Evolutionary conservation across 2,797 vertebrate species (phyloP), one percentile per base, ranked within the genome.

Genomic region (Acrossocheilus wenchowensis): DNA sequence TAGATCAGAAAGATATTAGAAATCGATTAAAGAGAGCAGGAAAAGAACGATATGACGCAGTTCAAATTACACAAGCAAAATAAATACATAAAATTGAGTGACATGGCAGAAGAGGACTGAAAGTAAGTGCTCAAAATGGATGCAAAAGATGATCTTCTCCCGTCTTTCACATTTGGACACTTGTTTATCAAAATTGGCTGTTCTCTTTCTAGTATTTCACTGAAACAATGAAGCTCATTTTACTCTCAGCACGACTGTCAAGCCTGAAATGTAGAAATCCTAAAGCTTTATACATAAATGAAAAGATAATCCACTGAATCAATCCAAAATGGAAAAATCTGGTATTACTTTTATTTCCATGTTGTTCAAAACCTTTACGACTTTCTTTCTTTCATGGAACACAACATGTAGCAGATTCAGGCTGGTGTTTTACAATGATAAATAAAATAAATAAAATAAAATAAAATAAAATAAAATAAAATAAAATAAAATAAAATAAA

Each of bases 31-130:
- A 89, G 83, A 88, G 81, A 82, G 89, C 79, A 83, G 77, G 71
- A 52, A 84, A 71, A 82, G 60, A 89, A 80, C 89, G 89, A 92
- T 91, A 92, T 94, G 91, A 91, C 48, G 68, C 39, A 78, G 94
- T 91, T 92, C 69, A 81, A 86, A 91, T 69, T 87, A 82, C 88
- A 54, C 86, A 84, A 88, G 57, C 68, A 64, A 30, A 73, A 71
- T 0, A 62, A 62, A 72, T 5, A 64, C 5, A 45, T 71, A 2
- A 36, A 78, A 52, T 21, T 68, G 48, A 69, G 17, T 23, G 34
- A 48, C 62, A 54, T 71, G 73, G 64, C 23, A 39, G 7, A 79
- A 71, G 45, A 26, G 23, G 81, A 26, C 21, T 50, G 26, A 81
- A 62, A 79, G 66, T 69, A 54, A 17, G 48, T n/a, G 50, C 74